Evolutionary conservation across 2,113 vertebrate species (phyloP).

Genomic region (Uria lomvia): DNA sequence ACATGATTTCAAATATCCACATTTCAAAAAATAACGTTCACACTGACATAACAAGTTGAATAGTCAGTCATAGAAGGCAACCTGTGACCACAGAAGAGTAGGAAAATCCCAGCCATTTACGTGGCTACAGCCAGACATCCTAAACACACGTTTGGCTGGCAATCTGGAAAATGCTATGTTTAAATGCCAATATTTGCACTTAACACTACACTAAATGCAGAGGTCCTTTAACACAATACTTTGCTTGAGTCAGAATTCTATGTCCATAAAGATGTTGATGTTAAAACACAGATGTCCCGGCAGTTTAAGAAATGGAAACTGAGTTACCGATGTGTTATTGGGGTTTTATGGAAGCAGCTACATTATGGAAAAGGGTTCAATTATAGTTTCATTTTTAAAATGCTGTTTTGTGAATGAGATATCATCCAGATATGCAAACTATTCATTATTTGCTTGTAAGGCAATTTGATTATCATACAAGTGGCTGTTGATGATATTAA

Average conservation of each 20-base stretch:
- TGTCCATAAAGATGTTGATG: conserved; percentile 48
- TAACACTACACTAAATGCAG: conserved; percentile 46
- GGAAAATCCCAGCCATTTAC: neutral
- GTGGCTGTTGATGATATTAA: neutral
- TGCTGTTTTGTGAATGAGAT: neutral
- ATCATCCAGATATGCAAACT: neutral
- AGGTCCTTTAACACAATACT: conserved; percentile 61
- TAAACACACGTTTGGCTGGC: neutral
- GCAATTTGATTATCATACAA: neutral
- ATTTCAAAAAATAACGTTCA: neutral
- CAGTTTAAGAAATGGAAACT: conserved; percentile 59
- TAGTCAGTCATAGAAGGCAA: neutral
- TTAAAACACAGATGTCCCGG: conserved; percentile 56
- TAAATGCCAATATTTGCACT: conserved; percentile 50
- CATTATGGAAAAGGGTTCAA: neutral
- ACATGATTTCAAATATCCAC: neutral
- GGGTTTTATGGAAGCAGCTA: conserved; percentile 42
- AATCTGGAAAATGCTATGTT: conserved; percentile 17
- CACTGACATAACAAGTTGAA: neutral
- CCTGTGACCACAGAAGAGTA: neutral
- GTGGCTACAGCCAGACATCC: neutral
- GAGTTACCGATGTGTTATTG: conserved; percentile 32
- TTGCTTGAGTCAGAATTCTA: conserved; percentile 59
- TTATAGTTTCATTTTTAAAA: conserved; percentile 13
- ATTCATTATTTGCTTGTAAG: neutral